Conservation (phyloP, 2,888 invertebrate genomes). For the Allacma fusca region DNA sequence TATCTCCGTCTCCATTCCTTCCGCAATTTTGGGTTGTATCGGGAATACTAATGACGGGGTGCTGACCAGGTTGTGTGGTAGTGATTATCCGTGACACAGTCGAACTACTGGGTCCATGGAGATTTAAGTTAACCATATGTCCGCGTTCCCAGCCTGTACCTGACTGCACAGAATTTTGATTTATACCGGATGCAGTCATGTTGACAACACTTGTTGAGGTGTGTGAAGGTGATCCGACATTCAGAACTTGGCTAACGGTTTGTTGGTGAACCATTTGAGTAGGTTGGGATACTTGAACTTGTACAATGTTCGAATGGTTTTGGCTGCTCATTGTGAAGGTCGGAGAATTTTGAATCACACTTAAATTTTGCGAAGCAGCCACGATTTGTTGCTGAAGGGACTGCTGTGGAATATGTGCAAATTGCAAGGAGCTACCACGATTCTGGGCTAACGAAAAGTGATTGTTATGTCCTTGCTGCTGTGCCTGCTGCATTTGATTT, state of each 20-base stretch:
- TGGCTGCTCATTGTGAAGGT: slow-evolving; percentile 20
- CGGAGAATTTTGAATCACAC: slow-evolving; percentile 17
- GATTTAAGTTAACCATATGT: slow-evolving; percentile 59
- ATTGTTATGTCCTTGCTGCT: slow-evolving; percentile 43
- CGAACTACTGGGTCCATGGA: slow-evolving; percentile 56
- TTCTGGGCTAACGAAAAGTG: slow-evolving; percentile 52
- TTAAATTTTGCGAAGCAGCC: slow-evolving; percentile 26
- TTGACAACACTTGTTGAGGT: background rate
- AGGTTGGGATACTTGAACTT: slow-evolving; percentile 56
- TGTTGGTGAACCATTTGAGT: slow-evolving; percentile 52
- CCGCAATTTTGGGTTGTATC: slow-evolving; percentile 59
- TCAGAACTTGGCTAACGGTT: slow-evolving; percentile 53
- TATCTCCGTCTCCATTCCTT: slow-evolving; percentile 42
- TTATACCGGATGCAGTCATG: background rate
- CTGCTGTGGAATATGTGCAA: slow-evolving; percentile 28
- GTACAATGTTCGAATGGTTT: slow-evolving; percentile 48
- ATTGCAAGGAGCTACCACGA: slow-evolving; percentile 44
- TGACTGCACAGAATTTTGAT: background rate
- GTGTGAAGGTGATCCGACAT: slow-evolving; percentile 43
- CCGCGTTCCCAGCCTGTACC: slow-evolving; percentile 29
- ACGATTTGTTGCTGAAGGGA: slow-evolving; percentile 34
- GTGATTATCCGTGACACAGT: slow-evolving; percentile 59
- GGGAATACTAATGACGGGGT: slow-evolving; percentile 61
- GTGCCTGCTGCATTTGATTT: slow-evolving; percentile 41
- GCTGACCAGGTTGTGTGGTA: slow-evolving; percentile 60